A percentile compares a stretch with the other conserved stretches of the same genome.
Conservation (phyloP, 2,797 vertebrate genomes). For the Morus bassanus region DNA sequence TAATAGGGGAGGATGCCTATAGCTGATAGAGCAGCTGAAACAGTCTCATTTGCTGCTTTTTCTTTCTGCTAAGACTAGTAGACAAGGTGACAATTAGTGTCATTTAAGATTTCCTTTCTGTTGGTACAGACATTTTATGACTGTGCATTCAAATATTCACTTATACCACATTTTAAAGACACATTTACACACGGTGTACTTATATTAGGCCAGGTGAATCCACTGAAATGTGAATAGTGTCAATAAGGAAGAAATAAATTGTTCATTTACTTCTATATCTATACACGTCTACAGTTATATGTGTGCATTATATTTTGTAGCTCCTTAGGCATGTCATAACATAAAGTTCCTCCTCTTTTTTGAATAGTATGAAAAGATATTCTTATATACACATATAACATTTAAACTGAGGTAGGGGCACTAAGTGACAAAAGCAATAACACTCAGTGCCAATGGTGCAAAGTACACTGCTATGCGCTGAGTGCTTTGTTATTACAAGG, state of each 20-base stretch:
- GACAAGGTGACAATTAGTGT: neutral
- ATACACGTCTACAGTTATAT: neutral
- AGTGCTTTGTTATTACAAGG: neutral
- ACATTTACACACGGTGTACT: neutral
- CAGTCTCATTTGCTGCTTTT: neutral
- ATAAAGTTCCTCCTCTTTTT: neutral
- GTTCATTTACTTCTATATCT: neutral
- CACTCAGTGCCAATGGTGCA: neutral
- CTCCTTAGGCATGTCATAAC: neutral
- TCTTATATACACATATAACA: neutral
- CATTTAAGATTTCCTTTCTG: neutral
- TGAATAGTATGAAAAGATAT: neutral
- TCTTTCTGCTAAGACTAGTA: neutral
- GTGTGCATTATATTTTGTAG: neutral
- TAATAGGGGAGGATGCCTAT: neutral
- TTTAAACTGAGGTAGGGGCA: neutral
- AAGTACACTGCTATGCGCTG: neutral
- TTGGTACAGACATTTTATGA: neutral
- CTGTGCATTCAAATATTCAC: neutral
- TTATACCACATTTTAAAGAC: neutral
- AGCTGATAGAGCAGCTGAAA: neutral
- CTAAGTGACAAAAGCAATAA: neutral
- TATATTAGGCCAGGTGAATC: neutral
- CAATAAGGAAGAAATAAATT: neutral
- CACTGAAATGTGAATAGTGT: neutral